Evolutionary conservation across 2,113 vertebrate species (phyloP).

Genomic region (Struthidea cinerea): DNA sequence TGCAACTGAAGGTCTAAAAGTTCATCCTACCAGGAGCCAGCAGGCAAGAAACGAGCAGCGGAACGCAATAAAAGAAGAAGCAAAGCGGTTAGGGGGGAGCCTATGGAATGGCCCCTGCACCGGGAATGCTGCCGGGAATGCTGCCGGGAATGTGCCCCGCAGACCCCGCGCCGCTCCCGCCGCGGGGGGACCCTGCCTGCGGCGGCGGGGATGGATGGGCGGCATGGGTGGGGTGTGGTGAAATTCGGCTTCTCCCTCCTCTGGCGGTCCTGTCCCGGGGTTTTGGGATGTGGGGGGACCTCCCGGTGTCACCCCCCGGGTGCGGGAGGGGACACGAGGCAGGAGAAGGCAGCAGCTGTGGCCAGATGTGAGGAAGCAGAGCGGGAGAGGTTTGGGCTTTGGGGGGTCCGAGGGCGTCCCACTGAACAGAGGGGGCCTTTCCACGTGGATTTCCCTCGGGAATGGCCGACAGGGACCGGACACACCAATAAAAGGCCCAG

Average conservation of each 20-base stretch:
- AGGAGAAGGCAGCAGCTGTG: constrained; percentile 1
- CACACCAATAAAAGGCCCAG: neutral
- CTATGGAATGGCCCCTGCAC: neutral
- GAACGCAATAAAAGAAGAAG: constrained; percentile 73
- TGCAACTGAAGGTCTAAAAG: constrained; percentile 98
- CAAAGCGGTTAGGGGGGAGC: constrained; percentile 78
- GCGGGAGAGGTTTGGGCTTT: neutral
- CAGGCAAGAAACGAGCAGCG: constrained; percentile 73
- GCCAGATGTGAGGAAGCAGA: neutral
- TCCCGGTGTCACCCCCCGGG: neutral
- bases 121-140: neutral
- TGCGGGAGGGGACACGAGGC: neutral
- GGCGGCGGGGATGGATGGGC: constrained; percentile 1
- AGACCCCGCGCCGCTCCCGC: neutral
- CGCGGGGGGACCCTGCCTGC: neutral
- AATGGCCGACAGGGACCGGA: neutral
- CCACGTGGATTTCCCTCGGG: neutral
- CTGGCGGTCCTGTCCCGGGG: accelerated
- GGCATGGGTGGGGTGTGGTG: neutral
- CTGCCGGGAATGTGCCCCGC: accelerated
- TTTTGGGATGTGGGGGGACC: neutral
- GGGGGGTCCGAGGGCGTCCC: neutral
- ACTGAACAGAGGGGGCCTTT: neutral
- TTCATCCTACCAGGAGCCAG: constrained; percentile 88
- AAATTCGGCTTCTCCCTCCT: neutral